phyloP scores from a whole-genome alignment of 2,113 vertebrate species.

The Onychostoma macrolepis region DNA sequence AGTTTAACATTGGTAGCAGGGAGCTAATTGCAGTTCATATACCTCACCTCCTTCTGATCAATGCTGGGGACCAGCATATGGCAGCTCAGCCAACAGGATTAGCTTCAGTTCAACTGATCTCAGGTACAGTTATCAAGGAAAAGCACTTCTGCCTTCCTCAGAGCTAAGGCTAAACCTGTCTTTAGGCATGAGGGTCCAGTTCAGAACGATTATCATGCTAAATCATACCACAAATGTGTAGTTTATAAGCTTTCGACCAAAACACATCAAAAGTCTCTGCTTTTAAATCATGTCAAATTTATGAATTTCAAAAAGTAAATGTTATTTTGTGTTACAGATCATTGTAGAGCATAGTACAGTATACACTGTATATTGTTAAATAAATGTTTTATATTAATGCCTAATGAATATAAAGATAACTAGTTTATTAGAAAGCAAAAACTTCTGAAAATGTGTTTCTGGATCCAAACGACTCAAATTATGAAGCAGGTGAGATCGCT shows the following conservation, averaged over 20 bases:
- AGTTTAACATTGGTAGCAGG: neutral
- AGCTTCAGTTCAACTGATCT: neutral
- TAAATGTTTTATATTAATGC: neutral
- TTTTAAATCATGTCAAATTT: neutral
- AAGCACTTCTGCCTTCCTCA: neutral
- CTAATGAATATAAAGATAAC: too few relatives aligned
- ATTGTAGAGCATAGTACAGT: neutral
- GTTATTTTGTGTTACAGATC: neutral
- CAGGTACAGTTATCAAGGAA: neutral
- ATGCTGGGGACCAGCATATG: neutral
- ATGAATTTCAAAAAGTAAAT: neutral
- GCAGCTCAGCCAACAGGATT: neutral
- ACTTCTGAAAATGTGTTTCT: too few relatives aligned
- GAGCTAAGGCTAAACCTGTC: neutral
- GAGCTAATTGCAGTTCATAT: neutral
- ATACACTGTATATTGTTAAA: neutral
- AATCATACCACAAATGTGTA: slow-evolving; percentile 4
- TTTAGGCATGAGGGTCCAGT: neutral
- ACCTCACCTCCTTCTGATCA: neutral
- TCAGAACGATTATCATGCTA: slow-evolving; percentile 26
- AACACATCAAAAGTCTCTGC: neutral
- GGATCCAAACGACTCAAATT: too few relatives aligned
- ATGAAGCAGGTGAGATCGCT: too few relatives aligned
- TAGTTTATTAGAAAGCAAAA: too few relatives aligned
- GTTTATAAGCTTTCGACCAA: neutral